Evolutionary conservation across 2,797 vertebrate species (phyloP), one percentile per base, ranked within the genome.

Genomic region (Macropus fuliginosus): DNA sequence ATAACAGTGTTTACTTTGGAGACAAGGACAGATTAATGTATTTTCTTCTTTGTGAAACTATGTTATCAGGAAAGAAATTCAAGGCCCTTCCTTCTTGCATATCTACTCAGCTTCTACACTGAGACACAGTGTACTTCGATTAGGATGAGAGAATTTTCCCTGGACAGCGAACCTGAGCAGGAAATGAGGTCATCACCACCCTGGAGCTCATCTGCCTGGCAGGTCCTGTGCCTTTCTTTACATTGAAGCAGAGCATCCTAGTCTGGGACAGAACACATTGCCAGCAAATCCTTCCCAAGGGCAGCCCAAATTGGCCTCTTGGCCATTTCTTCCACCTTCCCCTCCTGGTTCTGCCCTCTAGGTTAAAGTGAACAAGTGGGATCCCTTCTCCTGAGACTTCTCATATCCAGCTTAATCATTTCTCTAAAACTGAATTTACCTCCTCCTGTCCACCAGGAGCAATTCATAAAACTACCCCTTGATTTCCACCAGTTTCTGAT

Each of bases 1-100:
- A 81, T 55, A 54, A 90, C 93, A 97, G n/a, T 96, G 92, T 95
- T 98, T 97, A 93, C 56, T 96, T 97, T 97, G 95, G 52, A 96
- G 10, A 55, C 93, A 74, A 96, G 66, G 96, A 29, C 46, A 96
- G 97, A 95, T 96, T 97, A 92, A 56, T 96, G 52, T 98, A 97
- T 96, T 97, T 40, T 93, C 92, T 90, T 59, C 74, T 46, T 46
- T 54, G 57, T 94, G 18, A 81, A 81, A 81, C 66, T 81, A 40
- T 40, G n/a, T 81, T 81, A 81, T 81, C 66, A 40, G 66, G n/a
- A 46, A 81, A 81, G n/a, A 81, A 81, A 40, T 81, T 81, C 66
- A 81, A 81, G 18, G 66, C n/a, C 66, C n/a, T 81, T 81, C n/a
- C 66, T 46, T n/a, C 66, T 21, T 81, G 66, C 16, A 0, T 21